Conservation (phyloP, 2,888 invertebrate genomes). For the Hemaris fuciformis region DNA sequence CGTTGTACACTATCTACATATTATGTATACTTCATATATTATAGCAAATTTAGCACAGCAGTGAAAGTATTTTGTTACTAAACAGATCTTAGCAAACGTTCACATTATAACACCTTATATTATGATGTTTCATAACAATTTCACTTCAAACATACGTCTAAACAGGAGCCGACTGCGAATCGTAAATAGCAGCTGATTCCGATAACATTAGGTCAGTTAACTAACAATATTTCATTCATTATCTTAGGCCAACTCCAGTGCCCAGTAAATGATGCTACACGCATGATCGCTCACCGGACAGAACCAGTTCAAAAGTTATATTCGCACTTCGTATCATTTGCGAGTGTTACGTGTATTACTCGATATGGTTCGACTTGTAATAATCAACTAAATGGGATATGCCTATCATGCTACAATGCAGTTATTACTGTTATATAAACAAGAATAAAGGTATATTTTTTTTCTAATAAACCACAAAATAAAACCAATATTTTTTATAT, state of each 20-base stretch:
- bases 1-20: too few relatives aligned
- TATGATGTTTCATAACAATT: background rate
- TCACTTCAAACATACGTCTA: background rate
- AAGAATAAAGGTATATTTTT: too few relatives aligned
- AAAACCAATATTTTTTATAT: too few relatives aligned
- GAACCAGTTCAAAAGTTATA: background rate
- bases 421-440: too few relatives aligned
- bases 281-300: constrained; percentile 18
- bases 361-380: background rate
- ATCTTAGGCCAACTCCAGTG: constrained; percentile 31
- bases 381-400: background rate
- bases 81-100: background rate
- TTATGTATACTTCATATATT: too few relatives aligned
- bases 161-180: constrained; percentile 3
- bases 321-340: background rate
- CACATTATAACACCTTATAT: background rate
- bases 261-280: constrained; percentile 19
- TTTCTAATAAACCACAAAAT: too few relatives aligned
- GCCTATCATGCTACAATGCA: background rate
- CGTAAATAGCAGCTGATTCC: constrained; percentile 31
- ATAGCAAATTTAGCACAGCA: too few relatives aligned
- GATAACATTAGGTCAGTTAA: constrained; percentile 24
- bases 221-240: constrained; percentile 24
- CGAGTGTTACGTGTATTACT: background rate
- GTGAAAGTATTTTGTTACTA: too few relatives aligned